A percentile compares a stretch with the other conserved stretches of the same genome.
Evolutionary conservation across 2,113 vertebrate genomes (phyloP).

Genomic region (Formicarius rufipectus): DNA sequence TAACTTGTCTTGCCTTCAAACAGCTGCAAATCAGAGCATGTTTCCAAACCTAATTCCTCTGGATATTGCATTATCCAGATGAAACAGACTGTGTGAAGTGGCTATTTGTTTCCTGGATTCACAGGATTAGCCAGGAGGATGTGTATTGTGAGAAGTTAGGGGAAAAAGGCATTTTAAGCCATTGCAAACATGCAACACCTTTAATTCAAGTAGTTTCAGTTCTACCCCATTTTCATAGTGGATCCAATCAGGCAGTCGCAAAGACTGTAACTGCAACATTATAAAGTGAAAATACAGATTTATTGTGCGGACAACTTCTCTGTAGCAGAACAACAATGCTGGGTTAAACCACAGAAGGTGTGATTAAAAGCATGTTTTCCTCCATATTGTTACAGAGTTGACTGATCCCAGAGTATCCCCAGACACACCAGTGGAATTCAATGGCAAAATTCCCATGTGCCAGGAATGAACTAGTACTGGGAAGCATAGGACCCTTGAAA

Average conservation of each 20-base stretch:
- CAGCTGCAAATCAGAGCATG: neutral
- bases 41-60: slow-evolving; percentile 1
- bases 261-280: neutral
- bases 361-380: neutral
- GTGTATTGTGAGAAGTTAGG: neutral
- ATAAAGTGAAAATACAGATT: neutral
- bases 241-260: neutral
- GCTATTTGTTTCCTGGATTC: slow-evolving; percentile 17
- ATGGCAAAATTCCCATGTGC: neutral
- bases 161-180: neutral
- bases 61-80: slow-evolving; percentile 10
- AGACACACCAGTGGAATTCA: neutral
- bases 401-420: neutral
- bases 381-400: neutral
- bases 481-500: neutral
- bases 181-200: neutral
- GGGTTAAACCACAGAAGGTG: neutral
- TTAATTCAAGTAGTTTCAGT: neutral
- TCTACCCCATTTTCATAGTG: neutral
- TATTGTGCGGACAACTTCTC: neutral
- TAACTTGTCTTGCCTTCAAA: slow-evolving; percentile 22
- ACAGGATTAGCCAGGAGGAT: neutral
- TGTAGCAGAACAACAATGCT: neutral
- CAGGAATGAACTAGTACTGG: neutral
- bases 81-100: neutral